Base-by-base conservation (phyloP, 2,113 vertebrate species). In the Laterallus jamaicensis region DNA sequence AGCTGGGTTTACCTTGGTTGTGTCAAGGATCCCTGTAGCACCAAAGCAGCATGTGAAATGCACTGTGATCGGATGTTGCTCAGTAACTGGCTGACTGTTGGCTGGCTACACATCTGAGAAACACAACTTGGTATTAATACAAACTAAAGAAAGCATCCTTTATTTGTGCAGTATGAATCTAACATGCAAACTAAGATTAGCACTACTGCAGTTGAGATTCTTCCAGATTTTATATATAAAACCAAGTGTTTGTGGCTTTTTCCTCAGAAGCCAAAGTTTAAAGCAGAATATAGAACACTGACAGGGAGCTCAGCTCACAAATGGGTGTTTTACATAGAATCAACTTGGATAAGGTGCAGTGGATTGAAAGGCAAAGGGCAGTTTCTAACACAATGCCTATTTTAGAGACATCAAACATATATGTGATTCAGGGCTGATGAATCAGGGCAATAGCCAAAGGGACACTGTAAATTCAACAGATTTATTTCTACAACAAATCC, bases 51-150 rank as follows among this genome's bases (percentile, higher is more conserved):
- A 9, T 99, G 99, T 73, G 99, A 99, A 95, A 99, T 99, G 98
- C 99, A 99, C 98, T 99, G 99, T 15, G 99, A 99, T 91, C 99
- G 98, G 98, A 99, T 98, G 98, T 99, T 99, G 98, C 99, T 99
- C 97, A 99, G 98, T 96, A 99, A 98, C 98, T 99, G 99, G 98
- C 99, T 99, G 88, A 99, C 99, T 92, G 98, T 98, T 79, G 99
- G 99, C 98, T 99, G 99, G 98, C 99, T 99, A 98, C 99, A 99
- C 98, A 99, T 99, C 99, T 99, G 97, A 54, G 2, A 92, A 90
- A 93, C 92, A 64, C 1, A 91, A 44, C 32, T 31, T 74, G 19
- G 96, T 97, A 98, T 98, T 88, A 98, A 98, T 95, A 98, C 97
- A 73, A 60, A 55, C 25, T 32, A 62, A 29, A 54, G 49, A 49